phyloP scores from a whole-genome alignment of 2,113 vertebrate species.

The Thunnus maccoyii region DNA sequence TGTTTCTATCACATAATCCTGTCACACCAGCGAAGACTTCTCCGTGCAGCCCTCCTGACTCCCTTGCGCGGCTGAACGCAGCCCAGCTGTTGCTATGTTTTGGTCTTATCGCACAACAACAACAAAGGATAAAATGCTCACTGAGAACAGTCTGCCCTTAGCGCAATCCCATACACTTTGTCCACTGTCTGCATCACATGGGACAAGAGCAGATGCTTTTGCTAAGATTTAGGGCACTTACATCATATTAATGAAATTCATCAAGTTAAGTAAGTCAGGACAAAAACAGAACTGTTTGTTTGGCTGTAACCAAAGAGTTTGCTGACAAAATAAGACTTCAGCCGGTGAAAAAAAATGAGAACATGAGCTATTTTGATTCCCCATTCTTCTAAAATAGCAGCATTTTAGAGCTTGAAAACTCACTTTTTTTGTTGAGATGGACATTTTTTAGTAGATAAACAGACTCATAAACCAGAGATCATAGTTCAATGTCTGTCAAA shows the following conservation, averaged over 20 bases:
- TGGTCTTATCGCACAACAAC: constrained; percentile 76
- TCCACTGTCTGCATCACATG: constrained; percentile 52
- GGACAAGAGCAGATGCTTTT: constrained; percentile 48
- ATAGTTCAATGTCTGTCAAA: constrained; percentile 4
- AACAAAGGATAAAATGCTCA: constrained; percentile 56
- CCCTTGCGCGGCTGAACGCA: constrained; percentile 37
- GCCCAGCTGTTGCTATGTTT: constrained; percentile 83
- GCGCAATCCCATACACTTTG: constrained; percentile 51
- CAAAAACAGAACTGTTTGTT: constrained; percentile 33
- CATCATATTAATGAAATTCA: constrained; percentile 31
- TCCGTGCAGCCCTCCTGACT: constrained; percentile 37
- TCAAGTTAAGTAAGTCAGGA: constrained; percentile 12
- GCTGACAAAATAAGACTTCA: constrained; percentile 21
- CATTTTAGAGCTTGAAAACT: neutral
- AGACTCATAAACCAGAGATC: constrained; percentile 26
- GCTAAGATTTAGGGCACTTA: constrained; percentile 27
- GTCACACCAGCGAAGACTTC: constrained; percentile 66
- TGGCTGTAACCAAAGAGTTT: neutral
- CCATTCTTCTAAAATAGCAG: neutral
- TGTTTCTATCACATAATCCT: constrained; percentile 78
- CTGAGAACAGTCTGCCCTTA: constrained; percentile 58
- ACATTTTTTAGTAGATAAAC: neutral
- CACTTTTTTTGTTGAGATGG: neutral
- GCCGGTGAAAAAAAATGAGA: neutral
- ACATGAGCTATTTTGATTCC: constrained; percentile 13